Conservation (phyloP, 2,888 invertebrate genomes). For the Temnothorax unifasciatus region DNA sequence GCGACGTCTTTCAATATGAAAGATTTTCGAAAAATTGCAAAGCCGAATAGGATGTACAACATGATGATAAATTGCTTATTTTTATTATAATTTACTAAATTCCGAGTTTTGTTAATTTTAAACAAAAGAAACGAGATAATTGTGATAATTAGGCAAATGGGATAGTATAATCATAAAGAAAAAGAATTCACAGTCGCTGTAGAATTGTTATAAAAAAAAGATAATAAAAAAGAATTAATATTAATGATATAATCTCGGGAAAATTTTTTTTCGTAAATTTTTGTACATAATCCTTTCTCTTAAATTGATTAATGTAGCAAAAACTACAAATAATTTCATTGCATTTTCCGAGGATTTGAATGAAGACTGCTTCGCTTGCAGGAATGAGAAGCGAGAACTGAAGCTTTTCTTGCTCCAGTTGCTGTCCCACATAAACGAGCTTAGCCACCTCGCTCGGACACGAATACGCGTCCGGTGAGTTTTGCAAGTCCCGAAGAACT, state of each 20-base stretch:
- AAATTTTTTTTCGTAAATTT: not conserved
- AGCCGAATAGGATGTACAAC: not conserved
- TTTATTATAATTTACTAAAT: slow-evolving; percentile 5
- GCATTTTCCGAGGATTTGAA: not conserved
- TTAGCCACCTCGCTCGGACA: not conserved
- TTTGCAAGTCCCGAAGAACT: slow-evolving; percentile 59
- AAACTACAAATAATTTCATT: slow-evolving; percentile 8
- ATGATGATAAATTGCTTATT: not conserved
- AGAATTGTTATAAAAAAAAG: not conserved
- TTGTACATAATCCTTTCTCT: not conserved
- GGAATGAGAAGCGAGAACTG: slow-evolving; percentile 10
- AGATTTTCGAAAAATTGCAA: slow-evolving; percentile 2
- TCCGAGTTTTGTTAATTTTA: not conserved
- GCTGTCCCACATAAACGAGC: slow-evolving; percentile 32
- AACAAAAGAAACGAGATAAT: not conserved
- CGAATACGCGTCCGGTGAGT: slow-evolving; percentile 28
- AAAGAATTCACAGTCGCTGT: not conserved
- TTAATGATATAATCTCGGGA: not conserved
- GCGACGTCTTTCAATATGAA: slow-evolving; percentile 21
- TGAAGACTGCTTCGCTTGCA: slow-evolving; percentile 35
- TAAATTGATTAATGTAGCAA: not conserved
- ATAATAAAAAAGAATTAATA: not conserved
- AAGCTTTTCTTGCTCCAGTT: slow-evolving; percentile 33
- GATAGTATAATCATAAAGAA: not conserved
- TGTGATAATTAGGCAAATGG: not conserved